Conservation (phyloP, 2,113 vertebrate species). For the Paramormyrops kingsleyae region DNA sequence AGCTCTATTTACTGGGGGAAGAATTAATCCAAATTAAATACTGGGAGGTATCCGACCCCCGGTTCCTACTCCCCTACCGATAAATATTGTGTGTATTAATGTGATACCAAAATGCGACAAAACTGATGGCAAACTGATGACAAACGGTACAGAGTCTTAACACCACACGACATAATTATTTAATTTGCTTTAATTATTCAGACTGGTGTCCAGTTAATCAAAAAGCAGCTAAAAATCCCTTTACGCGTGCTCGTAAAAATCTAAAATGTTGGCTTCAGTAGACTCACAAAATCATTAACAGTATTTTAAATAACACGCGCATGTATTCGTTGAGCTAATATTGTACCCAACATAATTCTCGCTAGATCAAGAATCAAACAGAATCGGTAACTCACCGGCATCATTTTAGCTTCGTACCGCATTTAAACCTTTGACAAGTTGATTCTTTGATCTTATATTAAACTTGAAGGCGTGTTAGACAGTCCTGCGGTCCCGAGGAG, state of each 20-base stretch:
- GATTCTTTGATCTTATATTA: constrained; percentile 43
- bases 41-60: neutral
- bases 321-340: neutral
- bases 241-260: neutral
- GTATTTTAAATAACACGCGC: neutral
- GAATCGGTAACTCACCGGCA: constrained; percentile 77
- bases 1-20: neutral
- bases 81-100: neutral
- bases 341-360: neutral
- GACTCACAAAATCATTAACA: neutral
- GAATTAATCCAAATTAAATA: neutral
- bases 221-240: neutral
- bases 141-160: neutral
- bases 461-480: neutral
- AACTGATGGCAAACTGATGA: neutral
- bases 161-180: neutral
- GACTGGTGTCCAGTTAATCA: neutral
- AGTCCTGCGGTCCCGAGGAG: neutral
- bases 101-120: neutral
- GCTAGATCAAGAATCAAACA: neutral
- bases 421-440: constrained; percentile 55
- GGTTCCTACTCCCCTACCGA: neutral
- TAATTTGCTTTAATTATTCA: neutral
- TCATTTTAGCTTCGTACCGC: constrained; percentile 88
- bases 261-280: neutral